Base-by-base conservation (phyloP, 2,888 invertebrate species). In the Drosophila paranaensis region DNA sequence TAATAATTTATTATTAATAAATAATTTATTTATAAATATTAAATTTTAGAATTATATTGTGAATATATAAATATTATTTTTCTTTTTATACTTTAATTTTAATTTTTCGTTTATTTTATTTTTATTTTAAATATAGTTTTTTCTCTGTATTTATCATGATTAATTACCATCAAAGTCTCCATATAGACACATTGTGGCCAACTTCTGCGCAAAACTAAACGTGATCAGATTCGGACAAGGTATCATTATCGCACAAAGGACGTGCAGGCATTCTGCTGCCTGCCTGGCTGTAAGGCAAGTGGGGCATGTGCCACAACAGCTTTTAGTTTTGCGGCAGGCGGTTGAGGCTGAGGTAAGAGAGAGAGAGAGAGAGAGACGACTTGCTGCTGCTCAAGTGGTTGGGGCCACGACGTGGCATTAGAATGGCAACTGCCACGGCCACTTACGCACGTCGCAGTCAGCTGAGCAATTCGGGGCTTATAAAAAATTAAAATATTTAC, bases 401-500 rank as follows among this genome's bases (percentile, higher is more conserved):
- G 71, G 58, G 51, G 60, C 60, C 64, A n/a, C 51, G 45, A 89
- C 84, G 84, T 90, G 90, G 89, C 84, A 90, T 87, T 83, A 85
- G 90, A 90, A 85, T 87, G 90, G 84, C 89, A 89, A 75, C 85
- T 73, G 85, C 77, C 75, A 86, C 82, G 89, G 90, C 90, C 90
- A 86, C 86, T 86, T 86, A 90, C 88, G 82, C 86, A 86, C 86
- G 88, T 86, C 88, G 88, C 89, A 87, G 84, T 87, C 79, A 90
- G 89, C 87, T 80, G 89, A 86, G 81, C 90, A 86, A 67, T 74
- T 65, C 48, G 60, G 35, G 70, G 71, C 82, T 84, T 84, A 88
- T 90, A 73, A 90, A 90, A 89, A 90, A 88, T 90, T 86, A 88
- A 86, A 90, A 88, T 88, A 76, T 85, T 89, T 87, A 89, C 90